phyloP scores from a whole-genome alignment of 2,113 vertebrate genomes.

The Jaculus jaculus region DNA sequence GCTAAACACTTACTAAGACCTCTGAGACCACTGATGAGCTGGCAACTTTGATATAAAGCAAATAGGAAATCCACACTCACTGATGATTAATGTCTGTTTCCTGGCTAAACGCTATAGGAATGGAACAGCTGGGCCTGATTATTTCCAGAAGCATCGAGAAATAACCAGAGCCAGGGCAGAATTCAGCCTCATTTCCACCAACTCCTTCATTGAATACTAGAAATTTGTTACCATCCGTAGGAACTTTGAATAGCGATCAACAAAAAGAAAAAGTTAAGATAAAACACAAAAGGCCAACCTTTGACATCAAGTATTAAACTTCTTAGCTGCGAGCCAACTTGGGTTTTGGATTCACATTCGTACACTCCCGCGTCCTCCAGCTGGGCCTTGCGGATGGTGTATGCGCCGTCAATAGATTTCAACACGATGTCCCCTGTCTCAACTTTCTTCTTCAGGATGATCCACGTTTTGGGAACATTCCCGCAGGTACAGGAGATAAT shows the following conservation, averaged over 20 bases:
- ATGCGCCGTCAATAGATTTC: conserved; percentile 53
- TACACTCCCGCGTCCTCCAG: conserved; percentile 77
- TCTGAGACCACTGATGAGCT: conserved; percentile 24
- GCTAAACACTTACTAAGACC: conserved; percentile 43
- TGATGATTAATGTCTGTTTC: conserved; percentile 50
- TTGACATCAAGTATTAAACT: conserved; percentile 73
- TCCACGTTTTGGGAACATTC: conserved; percentile 72
- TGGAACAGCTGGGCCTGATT: conserved; percentile 49
- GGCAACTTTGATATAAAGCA: background rate
- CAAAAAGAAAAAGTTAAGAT: background rate
- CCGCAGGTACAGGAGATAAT: conserved; percentile 74
- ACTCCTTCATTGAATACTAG: background rate
- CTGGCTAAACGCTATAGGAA: background rate
- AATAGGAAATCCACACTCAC: conserved; percentile 28
- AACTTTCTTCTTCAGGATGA: conserved; percentile 80
- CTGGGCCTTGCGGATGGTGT: conserved; percentile 58
- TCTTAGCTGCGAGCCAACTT: conserved; percentile 62
- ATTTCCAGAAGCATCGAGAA: conserved; percentile 54
- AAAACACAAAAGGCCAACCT: conserved; percentile 69
- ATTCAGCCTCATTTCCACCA: conserved; percentile 18
- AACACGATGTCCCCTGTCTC: conserved; percentile 71
- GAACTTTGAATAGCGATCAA: background rate
- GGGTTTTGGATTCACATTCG: conserved; percentile 75
- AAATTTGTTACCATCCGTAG: background rate
- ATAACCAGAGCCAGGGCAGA: background rate